Percentiles rank a stretch among this genome's conserved stretches.
phyloP scores from a whole-genome alignment of 2,113 vertebrate genomes.

The Cranoglanis bouderius region DNA sequence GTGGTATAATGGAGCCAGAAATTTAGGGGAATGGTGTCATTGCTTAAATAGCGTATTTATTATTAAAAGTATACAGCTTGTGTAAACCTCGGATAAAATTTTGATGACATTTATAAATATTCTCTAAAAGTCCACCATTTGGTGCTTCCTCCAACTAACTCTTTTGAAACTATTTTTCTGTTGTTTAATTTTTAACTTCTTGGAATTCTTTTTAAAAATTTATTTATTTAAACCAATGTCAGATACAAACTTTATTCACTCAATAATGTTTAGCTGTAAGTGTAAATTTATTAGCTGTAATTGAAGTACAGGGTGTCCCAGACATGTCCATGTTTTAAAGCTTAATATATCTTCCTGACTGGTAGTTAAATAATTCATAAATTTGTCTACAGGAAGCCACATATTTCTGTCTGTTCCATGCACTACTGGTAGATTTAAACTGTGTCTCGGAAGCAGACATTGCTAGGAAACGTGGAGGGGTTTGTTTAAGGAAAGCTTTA shows the following conservation, averaged over 20 bases:
- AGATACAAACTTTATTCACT: background rate
- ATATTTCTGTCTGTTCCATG: conserved; percentile 31
- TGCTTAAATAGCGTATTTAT: background rate
- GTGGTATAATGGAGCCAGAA: background rate
- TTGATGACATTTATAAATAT: background rate
- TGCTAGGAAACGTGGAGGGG: conserved; percentile 5
- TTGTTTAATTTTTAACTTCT: background rate
- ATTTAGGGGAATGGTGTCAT: background rate
- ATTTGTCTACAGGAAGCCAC: conserved; percentile 9
- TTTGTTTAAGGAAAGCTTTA: conserved; percentile 25
- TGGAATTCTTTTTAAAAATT: background rate
- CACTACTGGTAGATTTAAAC: conserved; percentile 4
- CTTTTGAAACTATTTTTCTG: background rate
- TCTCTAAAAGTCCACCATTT: background rate
- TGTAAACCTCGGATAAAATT: background rate
- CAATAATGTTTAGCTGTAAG: background rate
- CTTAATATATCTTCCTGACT: conserved; percentile 18
- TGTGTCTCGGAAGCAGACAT: conserved; percentile 6
- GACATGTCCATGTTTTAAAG: background rate
- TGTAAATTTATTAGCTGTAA: background rate
- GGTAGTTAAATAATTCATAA: background rate
- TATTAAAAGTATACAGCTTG: background rate
- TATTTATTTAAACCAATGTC: background rate
- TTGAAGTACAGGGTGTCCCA: background rate
- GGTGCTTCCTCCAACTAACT: background rate